A percentile compares a stretch with the other conserved stretches of the same genome.
Conservation (phyloP, 1,140 invertebrate genomes). For the Hydropsyche tenuis region DNA sequence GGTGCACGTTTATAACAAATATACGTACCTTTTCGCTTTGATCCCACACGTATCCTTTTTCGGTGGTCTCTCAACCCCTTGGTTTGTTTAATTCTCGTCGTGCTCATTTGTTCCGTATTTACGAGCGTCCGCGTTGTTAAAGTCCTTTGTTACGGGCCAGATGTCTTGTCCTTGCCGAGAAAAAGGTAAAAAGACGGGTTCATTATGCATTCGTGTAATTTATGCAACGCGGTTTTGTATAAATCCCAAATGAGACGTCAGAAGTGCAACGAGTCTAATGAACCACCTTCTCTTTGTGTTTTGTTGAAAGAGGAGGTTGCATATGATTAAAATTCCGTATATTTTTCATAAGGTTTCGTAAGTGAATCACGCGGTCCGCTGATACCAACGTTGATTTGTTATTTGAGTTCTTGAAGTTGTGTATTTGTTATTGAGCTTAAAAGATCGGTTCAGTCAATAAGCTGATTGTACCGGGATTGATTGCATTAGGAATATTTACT, state of each 20-base stretch:
- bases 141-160: slow-evolving; percentile 11
- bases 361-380: too few relatives aligned
- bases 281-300: not conserved
- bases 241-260: slow-evolving; percentile 1
- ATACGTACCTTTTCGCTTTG: not conserved
- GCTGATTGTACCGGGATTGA: too few relatives aligned
- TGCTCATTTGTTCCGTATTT: slow-evolving; percentile 31
- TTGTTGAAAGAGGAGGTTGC: too few relatives aligned
- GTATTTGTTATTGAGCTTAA: too few relatives aligned
- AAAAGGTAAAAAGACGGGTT: not conserved
- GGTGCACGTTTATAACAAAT: too few relatives aligned
- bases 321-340: too few relatives aligned
- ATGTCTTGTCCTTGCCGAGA: slow-evolving; percentile 20
- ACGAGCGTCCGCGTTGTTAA: slow-evolving; percentile 9
- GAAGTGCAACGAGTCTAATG: slow-evolving; percentile 20
- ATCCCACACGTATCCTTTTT: slow-evolving; percentile 23
- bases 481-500: too few relatives aligned
- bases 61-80: not conserved
- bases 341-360: too few relatives aligned
- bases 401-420: too few relatives aligned
- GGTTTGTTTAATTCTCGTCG: slow-evolving; percentile 29
- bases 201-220: slow-evolving; percentile 15
- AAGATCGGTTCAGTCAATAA: too few relatives aligned
- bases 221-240: slow-evolving; percentile 19
- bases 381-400: too few relatives aligned